Base-by-base conservation (phyloP, 2,797 vertebrate genomes). In the Leptatherina wallacei region DNA sequence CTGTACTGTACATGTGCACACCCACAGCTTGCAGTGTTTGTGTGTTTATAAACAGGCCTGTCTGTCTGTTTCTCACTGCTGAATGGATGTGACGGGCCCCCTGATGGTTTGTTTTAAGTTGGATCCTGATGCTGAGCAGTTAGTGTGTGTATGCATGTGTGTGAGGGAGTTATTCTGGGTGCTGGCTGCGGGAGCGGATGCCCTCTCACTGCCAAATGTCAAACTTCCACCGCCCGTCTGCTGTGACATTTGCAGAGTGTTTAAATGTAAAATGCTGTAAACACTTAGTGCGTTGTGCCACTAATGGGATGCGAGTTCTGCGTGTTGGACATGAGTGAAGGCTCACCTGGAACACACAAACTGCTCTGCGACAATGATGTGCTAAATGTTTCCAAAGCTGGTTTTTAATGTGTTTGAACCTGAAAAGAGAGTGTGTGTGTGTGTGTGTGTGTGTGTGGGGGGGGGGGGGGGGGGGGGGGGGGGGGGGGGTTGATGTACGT, bases 71-170 rank as follows among this genome's bases (percentile, higher is more conserved):
- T 73, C 83, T 90, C 85, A 80, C 82, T 27, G 80, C 86, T 93
- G 89, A 94, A 87, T 92, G 84, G 80, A 91, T 89, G 69, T 91
- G 92, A 93, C 85, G 59, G 90, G 75, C 85, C 79, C 73, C 85
- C 85, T 84, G 87, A 91, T 93, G 91, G 92, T 94, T 94, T 94
- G 90, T 93, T 93, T 94, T 93, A 93, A 80, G 91, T 80, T 88
- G 80, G 80, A 84, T 80, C 73, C 75, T 88, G 86, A 92, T 88
- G 85, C 85, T 88, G 85, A 87, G 85, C 87, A 87, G 84, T 86
- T 57, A 54, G 65, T 74, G 42, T 66, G 64, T 75, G 33, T 49
- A 55, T 65, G 59, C 27, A 61, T 73, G 60, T 69, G 68, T 57
- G 65, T 16, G 69, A 8, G 61, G 56, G 80, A 77, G 83, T 85